Conservation (phyloP, 2,797 vertebrate species). For the Poecile montanus region DNA sequence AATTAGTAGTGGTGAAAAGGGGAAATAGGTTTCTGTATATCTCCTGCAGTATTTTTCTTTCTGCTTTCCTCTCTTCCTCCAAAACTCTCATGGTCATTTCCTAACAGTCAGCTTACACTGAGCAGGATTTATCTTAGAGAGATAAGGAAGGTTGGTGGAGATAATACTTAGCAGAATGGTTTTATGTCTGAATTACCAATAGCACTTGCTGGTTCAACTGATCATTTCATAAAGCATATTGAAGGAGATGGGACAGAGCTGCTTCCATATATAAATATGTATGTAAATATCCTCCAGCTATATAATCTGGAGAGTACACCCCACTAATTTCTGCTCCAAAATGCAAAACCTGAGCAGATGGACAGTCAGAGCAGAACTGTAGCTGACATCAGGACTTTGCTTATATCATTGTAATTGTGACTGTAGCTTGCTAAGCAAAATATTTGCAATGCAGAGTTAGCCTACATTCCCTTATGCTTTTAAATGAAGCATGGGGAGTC, state of each 20-base stretch:
- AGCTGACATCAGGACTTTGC: background rate
- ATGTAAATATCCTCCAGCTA: background rate
- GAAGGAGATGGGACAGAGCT: background rate
- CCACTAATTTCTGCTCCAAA: background rate
- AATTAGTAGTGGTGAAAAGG: background rate
- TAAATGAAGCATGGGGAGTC: background rate
- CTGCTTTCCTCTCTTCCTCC: background rate
- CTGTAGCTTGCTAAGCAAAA: background rate
- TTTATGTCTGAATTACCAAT: background rate
- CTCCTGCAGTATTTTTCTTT: background rate
- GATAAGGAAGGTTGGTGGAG: background rate
- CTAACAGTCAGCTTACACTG: background rate
- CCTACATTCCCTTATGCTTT: background rate
- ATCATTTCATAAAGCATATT: background rate
- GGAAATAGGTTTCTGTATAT: background rate
- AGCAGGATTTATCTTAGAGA: background rate
- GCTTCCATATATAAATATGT: background rate
- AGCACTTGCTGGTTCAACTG: background rate
- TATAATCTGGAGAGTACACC: background rate
- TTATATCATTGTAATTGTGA: background rate
- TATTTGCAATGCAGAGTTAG: background rate
- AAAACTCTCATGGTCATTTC: background rate
- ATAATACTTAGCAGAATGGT: background rate
- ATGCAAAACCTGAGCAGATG: background rate
- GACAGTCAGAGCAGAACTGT: background rate